Conservation (phyloP, 2,113 vertebrate species). For the Scomber scombrus region DNA sequence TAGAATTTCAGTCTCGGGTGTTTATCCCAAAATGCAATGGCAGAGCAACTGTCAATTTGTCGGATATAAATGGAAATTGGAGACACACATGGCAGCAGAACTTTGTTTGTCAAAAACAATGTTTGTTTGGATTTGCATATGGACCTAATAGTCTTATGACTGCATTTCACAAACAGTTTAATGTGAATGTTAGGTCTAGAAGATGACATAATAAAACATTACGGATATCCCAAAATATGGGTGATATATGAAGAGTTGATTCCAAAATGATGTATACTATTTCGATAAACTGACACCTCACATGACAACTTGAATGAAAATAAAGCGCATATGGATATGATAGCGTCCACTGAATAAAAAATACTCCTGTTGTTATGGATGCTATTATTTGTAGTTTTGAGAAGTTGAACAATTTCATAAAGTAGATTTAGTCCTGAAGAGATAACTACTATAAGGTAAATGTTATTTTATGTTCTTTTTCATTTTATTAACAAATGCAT, state of each 20-base stretch:
- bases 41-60: conserved; percentile 29
- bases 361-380: background rate
- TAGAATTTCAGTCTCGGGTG: conserved; percentile 33
- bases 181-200: background rate
- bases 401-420: background rate
- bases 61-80: conserved; percentile 20
- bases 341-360: background rate
- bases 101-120: conserved; percentile 26
- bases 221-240: no score
- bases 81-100: conserved; percentile 14
- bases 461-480: background rate
- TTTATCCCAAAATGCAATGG: conserved; percentile 21
- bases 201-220: no score
- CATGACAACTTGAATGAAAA: background rate
- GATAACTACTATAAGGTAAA: no score
- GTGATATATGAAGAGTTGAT: no score
- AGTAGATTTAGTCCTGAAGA: background rate
- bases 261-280: no score
- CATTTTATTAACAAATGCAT: no score
- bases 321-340: background rate
- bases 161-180: background rate
- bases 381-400: background rate
- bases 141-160: background rate
- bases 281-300: no score
- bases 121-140: conserved; percentile 21